A percentile compares a stretch with the other conserved stretches of the same genome.
Evolutionary conservation across 2,113 vertebrate genomes (phyloP).

Genomic region (Myotis davidii): DNA sequence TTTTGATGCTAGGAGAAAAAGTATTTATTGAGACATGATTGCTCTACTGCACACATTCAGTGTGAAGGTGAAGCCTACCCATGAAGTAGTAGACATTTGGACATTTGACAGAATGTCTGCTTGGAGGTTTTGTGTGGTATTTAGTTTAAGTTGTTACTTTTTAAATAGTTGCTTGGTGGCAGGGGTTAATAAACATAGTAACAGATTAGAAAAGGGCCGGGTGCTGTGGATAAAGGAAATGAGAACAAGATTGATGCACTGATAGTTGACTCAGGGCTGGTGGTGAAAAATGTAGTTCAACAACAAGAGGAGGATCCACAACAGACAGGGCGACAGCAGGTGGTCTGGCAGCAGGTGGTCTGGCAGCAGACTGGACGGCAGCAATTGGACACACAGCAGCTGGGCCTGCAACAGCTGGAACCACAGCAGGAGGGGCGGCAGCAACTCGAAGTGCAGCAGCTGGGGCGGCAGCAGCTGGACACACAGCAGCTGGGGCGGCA

Average conservation of each 20-base stretch:
- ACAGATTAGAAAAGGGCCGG: not conserved
- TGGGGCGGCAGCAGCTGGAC: not conserved
- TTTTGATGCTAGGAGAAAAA: not conserved
- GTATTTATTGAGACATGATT: not conserved
- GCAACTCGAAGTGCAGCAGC: not conserved
- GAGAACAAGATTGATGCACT: not conserved
- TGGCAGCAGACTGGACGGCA: not conserved
- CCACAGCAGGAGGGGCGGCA: not conserved
- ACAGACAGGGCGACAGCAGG: not conserved
- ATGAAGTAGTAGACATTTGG: not conserved
- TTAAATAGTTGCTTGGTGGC: not conserved
- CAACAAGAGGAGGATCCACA: not conserved
- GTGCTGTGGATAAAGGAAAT: not conserved
- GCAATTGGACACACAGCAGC: not conserved
- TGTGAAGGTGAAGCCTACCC: not conserved
- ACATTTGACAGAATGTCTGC: not conserved
- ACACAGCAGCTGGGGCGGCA: fast-evolving
- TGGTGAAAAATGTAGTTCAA: not conserved
- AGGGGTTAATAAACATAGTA: not conserved
- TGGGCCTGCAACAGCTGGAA: not conserved
- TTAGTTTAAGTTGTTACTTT: not conserved
- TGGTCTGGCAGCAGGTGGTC: not conserved
- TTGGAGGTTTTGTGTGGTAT: not conserved
- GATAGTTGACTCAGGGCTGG: not conserved
- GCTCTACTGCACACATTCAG: not conserved